A percentile compares a stretch with the other conserved stretches of the same genome.
Evolutionary conservation across 1,140 invertebrate species (phyloP).

Genomic region (Atopsyche davidsoni): DNA sequence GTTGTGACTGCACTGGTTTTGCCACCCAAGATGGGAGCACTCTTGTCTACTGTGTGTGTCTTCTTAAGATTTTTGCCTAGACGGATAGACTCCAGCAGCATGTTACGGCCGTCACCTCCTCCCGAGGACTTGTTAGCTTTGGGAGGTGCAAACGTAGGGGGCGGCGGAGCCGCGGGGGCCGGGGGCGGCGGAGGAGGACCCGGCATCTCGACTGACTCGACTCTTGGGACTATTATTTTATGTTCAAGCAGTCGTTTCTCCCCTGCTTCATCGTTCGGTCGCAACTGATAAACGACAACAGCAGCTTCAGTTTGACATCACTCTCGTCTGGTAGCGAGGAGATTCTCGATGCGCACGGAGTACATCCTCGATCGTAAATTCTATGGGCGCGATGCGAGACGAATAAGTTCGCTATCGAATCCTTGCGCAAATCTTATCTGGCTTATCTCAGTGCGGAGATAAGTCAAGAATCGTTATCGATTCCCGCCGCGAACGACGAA

Average conservation of each 20-base stretch:
- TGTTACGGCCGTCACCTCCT: conserved; percentile 55
- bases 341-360: no score
- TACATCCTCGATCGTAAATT: no score
- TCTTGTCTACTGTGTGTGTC: conserved; percentile 82
- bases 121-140: conserved; percentile 42
- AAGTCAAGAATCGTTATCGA: no score
- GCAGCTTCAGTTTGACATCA: neutral
- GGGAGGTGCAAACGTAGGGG: conserved; percentile 56
- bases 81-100: conserved; percentile 75
- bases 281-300: neutral
- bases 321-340: neutral
- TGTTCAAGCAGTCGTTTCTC: neutral
- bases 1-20: conserved; percentile 36
- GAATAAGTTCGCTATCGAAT: no score
- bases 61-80: conserved; percentile 78
- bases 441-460: no score
- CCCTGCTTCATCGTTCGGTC: neutral
- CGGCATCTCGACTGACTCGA: conserved; percentile 46
- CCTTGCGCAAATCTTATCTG: no score
- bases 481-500: no score
- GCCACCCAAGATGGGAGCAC: conserved; percentile 69
- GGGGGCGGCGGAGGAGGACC: conserved; percentile 54
- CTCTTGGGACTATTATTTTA: conserved; percentile 32
- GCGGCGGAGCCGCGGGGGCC: conserved; percentile 54
- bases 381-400: no score